Evolutionary conservation across 2,888 invertebrate genomes (phyloP).

Genomic region (Ligdia adustata): DNA sequence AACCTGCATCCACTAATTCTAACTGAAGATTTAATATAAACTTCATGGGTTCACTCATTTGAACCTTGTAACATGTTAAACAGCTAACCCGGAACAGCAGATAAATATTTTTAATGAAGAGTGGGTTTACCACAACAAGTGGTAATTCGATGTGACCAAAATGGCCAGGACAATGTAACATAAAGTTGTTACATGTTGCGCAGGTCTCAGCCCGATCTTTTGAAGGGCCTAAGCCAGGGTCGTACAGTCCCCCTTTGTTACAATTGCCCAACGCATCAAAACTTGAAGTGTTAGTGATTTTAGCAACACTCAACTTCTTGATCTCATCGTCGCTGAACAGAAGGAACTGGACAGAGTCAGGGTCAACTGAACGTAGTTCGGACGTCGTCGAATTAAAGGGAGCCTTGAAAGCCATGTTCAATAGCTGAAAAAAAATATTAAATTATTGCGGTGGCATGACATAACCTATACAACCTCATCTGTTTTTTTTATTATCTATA

Average conservation of each 20-base stretch:
- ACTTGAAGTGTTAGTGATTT: slow-evolving; percentile 90
- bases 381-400: slow-evolving; percentile 55
- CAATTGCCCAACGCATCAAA: slow-evolving; percentile 94
- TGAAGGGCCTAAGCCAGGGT: slow-evolving; percentile 89
- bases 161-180: slow-evolving; percentile 93
- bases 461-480: slow-evolving; percentile 24
- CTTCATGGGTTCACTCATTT: slow-evolving; percentile 81
- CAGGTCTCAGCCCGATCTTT: slow-evolving; percentile 88
- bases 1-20: slow-evolving; percentile 88
- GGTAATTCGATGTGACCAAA: slow-evolving; percentile 97
- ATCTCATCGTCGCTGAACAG: slow-evolving; percentile 91
- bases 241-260: slow-evolving; percentile 94
- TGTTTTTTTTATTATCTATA: slow-evolving; percentile 9
- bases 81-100: slow-evolving; percentile 88
- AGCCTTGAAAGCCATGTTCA: slow-evolving; percentile 61
- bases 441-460: slow-evolving; percentile 36
- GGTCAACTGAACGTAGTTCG: slow-evolving; percentile 66
- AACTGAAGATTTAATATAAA: slow-evolving; percentile 87
- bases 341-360: slow-evolving; percentile 84
- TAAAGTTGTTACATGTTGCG: slow-evolving; percentile 89
- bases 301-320: slow-evolving; percentile 90
- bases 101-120: slow-evolving; percentile 91
- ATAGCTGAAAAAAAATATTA: slow-evolving; percentile 36
- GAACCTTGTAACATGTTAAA: slow-evolving; percentile 87
- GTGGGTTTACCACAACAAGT: slow-evolving; percentile 94